These are phyloP conservation scores for Eurystomus gularis DNA, from an alignment of 2,113 vertebrate species.

Conservation along the genomic window DNA sequence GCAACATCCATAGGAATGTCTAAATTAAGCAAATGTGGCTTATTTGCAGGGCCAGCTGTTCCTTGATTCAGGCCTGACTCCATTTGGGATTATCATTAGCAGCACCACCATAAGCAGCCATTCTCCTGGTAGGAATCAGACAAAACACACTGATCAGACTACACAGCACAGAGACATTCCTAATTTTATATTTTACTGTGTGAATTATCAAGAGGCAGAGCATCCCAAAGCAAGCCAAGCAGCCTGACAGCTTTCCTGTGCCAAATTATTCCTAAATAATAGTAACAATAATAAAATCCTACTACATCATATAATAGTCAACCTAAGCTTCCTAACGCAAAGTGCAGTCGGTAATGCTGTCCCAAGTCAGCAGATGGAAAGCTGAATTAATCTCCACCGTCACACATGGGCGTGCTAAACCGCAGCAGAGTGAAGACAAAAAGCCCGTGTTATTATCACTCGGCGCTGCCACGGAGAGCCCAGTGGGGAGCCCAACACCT, in stretches of 20 bases:
- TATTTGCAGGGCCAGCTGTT: background rate
- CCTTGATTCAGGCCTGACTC: background rate
- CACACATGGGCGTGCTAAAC: background rate
- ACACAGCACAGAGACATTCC: background rate
- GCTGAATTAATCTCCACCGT: background rate
- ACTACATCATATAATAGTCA: background rate
- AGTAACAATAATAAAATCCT: background rate
- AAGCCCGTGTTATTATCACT: constrained; percentile 14
- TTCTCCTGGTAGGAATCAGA: background rate
- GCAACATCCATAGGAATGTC: background rate
- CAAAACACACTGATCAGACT: background rate
- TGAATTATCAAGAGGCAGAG: background rate
- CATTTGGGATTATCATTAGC: background rate
- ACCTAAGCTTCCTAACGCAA: background rate
- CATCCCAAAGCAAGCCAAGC: background rate
- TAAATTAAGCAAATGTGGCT: background rate
- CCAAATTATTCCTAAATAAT: background rate
- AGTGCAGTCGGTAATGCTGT: background rate
- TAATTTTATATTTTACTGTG: background rate
- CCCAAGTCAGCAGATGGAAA: background rate
- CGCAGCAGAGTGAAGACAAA: constrained; percentile 10
- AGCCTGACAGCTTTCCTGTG: background rate
- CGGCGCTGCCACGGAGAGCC: background rate
- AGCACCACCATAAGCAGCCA: background rate
- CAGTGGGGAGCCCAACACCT: constrained; percentile 28